phyloP scores from a whole-genome alignment of 2,113 vertebrate species.

The Microcebus tavaratra region DNA sequence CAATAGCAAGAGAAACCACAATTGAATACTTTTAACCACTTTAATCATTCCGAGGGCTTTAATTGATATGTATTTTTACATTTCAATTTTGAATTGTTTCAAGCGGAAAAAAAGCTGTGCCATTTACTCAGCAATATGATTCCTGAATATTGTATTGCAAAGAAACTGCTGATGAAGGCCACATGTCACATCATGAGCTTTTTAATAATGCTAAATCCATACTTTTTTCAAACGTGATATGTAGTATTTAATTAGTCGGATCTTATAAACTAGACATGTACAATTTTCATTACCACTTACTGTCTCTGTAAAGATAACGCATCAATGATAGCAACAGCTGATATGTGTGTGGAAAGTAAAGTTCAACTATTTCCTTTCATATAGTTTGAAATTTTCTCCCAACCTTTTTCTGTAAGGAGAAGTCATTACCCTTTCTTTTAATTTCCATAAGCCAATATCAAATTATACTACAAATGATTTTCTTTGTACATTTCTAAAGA shows the following conservation, averaged over 20 bases:
- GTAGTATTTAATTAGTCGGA: constrained; percentile 79
- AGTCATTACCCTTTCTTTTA: neutral
- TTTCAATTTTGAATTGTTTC: constrained; percentile 16
- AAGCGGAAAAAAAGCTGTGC: neutral
- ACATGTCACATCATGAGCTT: constrained; percentile 58
- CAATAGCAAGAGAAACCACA: neutral
- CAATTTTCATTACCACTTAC: constrained; percentile 62
- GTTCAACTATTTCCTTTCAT: neutral
- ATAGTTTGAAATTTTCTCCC: constrained; percentile 9
- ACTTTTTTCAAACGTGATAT: constrained; percentile 69
- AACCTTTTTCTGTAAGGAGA: neutral
- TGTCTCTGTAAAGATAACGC: constrained; percentile 23
- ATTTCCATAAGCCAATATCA: constrained; percentile 32
- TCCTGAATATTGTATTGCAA: constrained; percentile 42
- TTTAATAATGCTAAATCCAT: constrained; percentile 51
- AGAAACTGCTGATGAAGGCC: constrained; percentile 68
- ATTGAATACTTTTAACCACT: neutral
- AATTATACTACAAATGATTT: constrained; percentile 36
- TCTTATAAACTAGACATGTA: constrained; percentile 66
- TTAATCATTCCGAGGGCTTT: neutral
- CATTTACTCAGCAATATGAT: constrained; percentile 39
- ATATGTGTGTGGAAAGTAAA: constrained; percentile 43
- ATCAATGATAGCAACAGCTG: neutral
- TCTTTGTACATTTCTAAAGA: constrained; percentile 18
- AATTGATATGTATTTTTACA: constrained; percentile 47